These are phyloP conservation scores for Pristionchus arcanus DNA, from an alignment of 2,888 invertebrate species.

Conservation along the genomic window DNA sequence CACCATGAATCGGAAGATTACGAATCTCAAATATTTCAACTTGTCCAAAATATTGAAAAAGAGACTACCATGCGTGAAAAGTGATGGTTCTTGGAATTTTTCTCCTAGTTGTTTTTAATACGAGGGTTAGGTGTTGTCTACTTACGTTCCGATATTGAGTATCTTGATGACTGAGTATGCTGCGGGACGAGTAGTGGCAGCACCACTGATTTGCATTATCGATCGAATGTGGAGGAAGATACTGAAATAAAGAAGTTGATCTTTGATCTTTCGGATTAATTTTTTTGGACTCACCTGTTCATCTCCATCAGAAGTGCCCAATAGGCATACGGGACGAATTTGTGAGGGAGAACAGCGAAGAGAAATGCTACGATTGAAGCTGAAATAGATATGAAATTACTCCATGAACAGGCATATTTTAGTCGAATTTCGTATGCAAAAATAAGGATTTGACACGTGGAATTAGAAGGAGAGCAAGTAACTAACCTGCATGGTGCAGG, in stretches of 20 bases:
- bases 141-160: slow-evolving; percentile 70
- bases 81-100: background rate
- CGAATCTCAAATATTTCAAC: slow-evolving; percentile 63
- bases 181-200: slow-evolving; percentile 57
- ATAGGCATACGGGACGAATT: slow-evolving; percentile 69
- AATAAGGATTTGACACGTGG: background rate
- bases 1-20: slow-evolving; percentile 72
- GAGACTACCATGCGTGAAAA: too few relatives aligned
- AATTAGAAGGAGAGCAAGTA: background rate
- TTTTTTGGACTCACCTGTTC: slow-evolving; percentile 68
- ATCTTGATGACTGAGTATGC: slow-evolving; percentile 63
- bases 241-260: slow-evolving; percentile 61
- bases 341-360: slow-evolving; percentile 61
- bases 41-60: background rate
- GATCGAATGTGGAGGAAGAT: slow-evolving; percentile 74
- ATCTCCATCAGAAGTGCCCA: slow-evolving; percentile 77
- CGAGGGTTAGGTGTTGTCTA: background rate
- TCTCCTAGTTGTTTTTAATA: too few relatives aligned
- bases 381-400: background rate
- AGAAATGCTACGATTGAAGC: slow-evolving; percentile 60
- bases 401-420: too few relatives aligned
- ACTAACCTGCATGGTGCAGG: slow-evolving; percentile 66
- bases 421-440: background rate
- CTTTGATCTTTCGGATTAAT: background rate
- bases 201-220: slow-evolving; percentile 70